Conservation (phyloP, 1,140 invertebrate genomes). For the Neomicropteryx cornuta region DNA sequence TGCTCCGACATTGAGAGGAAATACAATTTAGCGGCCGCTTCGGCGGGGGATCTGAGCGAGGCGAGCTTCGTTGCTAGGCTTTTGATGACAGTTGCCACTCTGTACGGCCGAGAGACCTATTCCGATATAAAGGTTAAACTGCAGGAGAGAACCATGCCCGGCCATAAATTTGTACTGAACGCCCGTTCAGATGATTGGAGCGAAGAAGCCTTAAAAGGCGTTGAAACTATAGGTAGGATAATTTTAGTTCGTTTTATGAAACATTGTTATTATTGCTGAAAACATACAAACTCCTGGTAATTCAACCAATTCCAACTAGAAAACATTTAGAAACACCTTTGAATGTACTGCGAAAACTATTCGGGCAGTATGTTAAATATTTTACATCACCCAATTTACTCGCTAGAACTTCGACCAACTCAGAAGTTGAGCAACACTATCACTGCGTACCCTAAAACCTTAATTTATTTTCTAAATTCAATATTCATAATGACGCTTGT, state of each 20-base stretch:
- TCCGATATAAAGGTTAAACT: conserved; percentile 66
- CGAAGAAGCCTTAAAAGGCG: conserved; percentile 51
- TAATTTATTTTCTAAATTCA: too few species aligned
- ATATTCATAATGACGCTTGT: too few species aligned
- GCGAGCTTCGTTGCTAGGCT: conserved; percentile 74
- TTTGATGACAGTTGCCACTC: conserved; percentile 63
- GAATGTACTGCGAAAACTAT: too few species aligned
- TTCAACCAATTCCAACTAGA: too few species aligned
- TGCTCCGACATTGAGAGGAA: conserved; percentile 75
- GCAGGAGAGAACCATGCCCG: conserved; percentile 57
- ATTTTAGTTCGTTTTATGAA: conserved; percentile 5
- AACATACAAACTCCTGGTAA: conserved; percentile 2
- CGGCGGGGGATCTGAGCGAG: conserved; percentile 36
- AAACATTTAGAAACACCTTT: too few species aligned
- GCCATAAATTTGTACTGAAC: conserved; percentile 82
- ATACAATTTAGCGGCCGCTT: conserved; percentile 60
- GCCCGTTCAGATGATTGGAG: conserved; percentile 80
- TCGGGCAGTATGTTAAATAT: too few species aligned
- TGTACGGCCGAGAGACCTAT: conserved; percentile 71
- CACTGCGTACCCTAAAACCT: too few species aligned
- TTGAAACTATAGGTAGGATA: conserved; percentile 59
- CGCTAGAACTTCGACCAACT: too few species aligned
- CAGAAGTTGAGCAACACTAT: too few species aligned
- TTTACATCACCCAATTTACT: too few species aligned
- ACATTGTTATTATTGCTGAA: background rate